phyloP scores from a whole-genome alignment of 2,888 invertebrate species.

The Entomobrya proxima region DNA sequence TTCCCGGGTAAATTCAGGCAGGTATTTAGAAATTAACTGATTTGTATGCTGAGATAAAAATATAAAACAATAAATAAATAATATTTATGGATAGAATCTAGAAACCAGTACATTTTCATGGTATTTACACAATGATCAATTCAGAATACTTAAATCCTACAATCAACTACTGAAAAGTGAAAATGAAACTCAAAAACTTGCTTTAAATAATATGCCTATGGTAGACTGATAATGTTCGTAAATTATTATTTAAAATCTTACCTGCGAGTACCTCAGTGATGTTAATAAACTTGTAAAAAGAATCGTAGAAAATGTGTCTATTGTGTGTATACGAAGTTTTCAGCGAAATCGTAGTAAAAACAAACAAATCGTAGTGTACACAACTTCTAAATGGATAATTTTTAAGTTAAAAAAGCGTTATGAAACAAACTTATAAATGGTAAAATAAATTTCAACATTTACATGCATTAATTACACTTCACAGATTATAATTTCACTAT shows the following conservation, averaged over 20 bases:
- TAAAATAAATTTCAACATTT: neutral
- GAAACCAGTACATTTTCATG: conserved; percentile 5
- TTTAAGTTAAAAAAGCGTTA: neutral
- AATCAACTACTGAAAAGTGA: neutral
- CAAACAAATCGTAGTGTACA: neutral
- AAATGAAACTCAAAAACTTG: conserved; percentile 20
- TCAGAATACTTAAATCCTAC: neutral
- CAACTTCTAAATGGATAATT: neutral
- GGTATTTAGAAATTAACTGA: no score
- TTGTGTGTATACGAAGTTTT: no score
- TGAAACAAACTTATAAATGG: neutral
- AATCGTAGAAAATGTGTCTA: neutral
- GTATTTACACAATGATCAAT: neutral
- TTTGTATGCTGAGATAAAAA: no score
- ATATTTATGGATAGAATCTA: no score
- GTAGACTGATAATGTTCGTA: conserved; percentile 45
- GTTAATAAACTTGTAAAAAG: neutral
- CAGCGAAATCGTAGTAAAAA: conserved; percentile 2
- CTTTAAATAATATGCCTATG: conserved; percentile 39
- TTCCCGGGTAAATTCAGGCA: neutral
- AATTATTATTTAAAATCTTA: conserved; percentile 14
- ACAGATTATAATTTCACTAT: neutral
- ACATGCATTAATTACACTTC: neutral
- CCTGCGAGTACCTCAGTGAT: neutral
- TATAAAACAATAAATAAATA: neutral